Evolutionary conservation across 2,113 vertebrate species (phyloP).

Genomic region (Strix uralensis): DNA sequence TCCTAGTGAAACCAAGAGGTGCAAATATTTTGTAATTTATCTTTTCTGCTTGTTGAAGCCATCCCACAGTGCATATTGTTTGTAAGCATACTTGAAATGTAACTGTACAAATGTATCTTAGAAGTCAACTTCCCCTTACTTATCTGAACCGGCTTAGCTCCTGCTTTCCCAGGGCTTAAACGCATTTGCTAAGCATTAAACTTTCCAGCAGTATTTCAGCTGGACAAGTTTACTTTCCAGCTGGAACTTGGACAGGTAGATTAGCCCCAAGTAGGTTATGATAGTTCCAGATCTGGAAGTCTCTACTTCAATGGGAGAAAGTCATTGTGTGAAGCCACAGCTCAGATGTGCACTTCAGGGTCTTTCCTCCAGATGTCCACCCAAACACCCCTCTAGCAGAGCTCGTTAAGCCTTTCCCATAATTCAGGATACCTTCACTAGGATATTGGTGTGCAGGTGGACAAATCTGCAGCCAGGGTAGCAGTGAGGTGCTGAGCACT

Average conservation of each 20-base stretch:
- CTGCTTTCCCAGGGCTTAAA: not conserved
- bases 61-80: not conserved
- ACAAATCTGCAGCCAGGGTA: not conserved
- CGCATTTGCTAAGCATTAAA: not conserved
- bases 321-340: not conserved
- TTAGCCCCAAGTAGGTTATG: not conserved
- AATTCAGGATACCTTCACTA: not conserved
- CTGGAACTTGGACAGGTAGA: not conserved
- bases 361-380: not conserved
- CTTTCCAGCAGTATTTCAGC: not conserved
- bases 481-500: not conserved
- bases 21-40: not conserved
- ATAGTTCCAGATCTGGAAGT: not conserved
- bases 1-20: not conserved
- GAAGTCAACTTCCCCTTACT: not conserved
- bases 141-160: not conserved
- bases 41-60: not conserved
- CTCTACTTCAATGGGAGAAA: not conserved
- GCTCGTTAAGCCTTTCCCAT: not conserved
- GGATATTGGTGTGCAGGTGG: not conserved
- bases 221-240: not conserved
- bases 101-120: not conserved
- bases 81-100: not conserved
- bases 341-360: not conserved
- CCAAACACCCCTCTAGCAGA: not conserved